Percentiles rank a stretch among this genome's conserved stretches.
These are phyloP conservation scores for Dicyrtomina minuta DNA, from an alignment of 2,888 invertebrate genomes.

Conservation along the genomic window DNA sequence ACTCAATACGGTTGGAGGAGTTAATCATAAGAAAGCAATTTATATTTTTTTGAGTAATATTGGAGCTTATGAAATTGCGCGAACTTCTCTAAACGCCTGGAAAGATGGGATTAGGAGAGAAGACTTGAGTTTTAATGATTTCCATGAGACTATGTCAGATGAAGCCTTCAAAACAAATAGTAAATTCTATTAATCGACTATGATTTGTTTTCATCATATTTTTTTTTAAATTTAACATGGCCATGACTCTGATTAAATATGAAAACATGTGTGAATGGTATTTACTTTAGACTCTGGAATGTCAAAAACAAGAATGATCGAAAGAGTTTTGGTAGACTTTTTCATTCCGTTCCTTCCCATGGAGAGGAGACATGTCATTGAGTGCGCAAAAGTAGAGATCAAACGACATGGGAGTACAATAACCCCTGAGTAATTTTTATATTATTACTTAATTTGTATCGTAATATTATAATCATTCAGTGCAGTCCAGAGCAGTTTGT, in stretches of 20 bases:
- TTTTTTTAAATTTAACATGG: background rate
- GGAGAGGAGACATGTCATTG: conserved; percentile 76
- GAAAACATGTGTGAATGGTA: too few relatives aligned
- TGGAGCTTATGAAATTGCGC: conserved; percentile 58
- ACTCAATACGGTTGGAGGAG: conserved; percentile 65
- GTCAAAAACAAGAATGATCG: conserved; percentile 76
- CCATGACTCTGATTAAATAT: too few relatives aligned
- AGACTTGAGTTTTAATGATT: conserved; percentile 57
- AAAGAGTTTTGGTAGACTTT: conserved; percentile 83
- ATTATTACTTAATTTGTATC: too few relatives aligned
- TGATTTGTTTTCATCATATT: background rate
- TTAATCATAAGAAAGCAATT: conserved; percentile 62
- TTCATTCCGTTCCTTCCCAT: conserved; percentile 93
- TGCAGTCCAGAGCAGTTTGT: too few relatives aligned
- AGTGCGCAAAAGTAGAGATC: conserved; percentile 70
- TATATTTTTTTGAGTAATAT: conserved; percentile 58
- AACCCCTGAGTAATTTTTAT: conserved; percentile 11
- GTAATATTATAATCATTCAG: background rate
- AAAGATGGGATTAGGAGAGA: conserved; percentile 57
- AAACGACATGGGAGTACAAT: background rate
- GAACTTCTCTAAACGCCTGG: conserved; percentile 56
- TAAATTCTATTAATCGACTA: conserved; percentile 21
- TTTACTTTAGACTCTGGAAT: conserved; percentile 69
- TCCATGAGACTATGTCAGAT: conserved; percentile 38
- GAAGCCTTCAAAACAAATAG: conserved; percentile 47